Evolutionary conservation across 2,113 vertebrate genomes (phyloP).

Genomic region (Oreamnos americanus): DNA sequence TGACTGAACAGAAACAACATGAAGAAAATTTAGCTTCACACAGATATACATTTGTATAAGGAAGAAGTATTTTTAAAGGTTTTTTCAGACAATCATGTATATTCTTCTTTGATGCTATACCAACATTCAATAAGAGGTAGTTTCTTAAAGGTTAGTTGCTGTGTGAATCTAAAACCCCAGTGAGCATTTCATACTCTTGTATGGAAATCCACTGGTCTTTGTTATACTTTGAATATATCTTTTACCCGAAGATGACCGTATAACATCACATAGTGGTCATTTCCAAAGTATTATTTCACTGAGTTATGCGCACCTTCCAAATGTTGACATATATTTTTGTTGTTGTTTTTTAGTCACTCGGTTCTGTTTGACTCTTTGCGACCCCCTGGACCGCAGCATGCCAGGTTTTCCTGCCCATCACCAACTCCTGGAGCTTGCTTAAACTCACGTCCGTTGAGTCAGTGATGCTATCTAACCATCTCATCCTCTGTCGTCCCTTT

Average conservation of each 20-base stretch:
- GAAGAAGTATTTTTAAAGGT: not conserved
- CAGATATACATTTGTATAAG: not conserved
- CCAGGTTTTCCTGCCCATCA: not conserved
- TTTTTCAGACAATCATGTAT: not conserved
- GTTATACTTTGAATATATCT: not conserved
- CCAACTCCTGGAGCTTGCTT: not conserved
- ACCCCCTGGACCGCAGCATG: not conserved
- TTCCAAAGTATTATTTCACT: not conserved
- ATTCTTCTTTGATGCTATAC: not conserved
- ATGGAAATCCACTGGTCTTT: not conserved
- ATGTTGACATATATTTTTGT: not conserved
- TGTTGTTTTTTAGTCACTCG: not conserved
- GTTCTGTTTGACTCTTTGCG: not conserved
- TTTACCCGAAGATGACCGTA: not conserved
- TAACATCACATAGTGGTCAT: not conserved
- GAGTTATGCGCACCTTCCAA: not conserved
- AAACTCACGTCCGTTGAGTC: not conserved
- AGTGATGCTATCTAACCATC: not conserved
- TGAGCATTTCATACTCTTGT: not conserved
- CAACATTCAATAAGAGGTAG: not conserved
- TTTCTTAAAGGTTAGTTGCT: conserved; percentile 23
- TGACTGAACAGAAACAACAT: not conserved
- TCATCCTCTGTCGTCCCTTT: not conserved
- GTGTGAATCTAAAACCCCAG: not conserved
- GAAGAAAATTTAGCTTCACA: not conserved